A percentile compares a stretch with the other conserved stretches of the same genome.
Evolutionary conservation across 2,888 invertebrate genomes (phyloP).

Genomic region (Stenotaenia linearis): DNA sequence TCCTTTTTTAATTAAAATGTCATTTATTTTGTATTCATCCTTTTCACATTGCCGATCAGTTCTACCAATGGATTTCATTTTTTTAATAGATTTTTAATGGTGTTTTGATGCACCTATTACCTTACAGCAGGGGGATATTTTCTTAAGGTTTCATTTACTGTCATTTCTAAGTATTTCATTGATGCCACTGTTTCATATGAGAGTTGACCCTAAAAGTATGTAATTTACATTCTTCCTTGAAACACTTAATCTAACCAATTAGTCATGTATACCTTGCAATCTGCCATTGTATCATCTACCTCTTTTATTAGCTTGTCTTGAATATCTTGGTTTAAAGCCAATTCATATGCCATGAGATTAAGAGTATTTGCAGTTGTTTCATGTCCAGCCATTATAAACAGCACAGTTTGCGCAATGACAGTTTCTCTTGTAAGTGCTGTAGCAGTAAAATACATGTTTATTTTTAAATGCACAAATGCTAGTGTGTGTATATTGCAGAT

Average conservation of each 20-base stretch:
- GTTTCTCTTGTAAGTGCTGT: not conserved
- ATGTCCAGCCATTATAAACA: not conserved
- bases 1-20: constrained; percentile 27
- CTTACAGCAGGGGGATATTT: constrained; percentile 19
- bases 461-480: too few relatives aligned
- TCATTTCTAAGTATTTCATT: constrained; percentile 1
- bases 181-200: not conserved
- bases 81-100: not conserved
- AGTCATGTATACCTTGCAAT: not conserved
- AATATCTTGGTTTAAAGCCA: not conserved
- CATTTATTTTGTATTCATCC: constrained; percentile 21
- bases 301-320: not conserved
- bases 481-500: too few relatives aligned
- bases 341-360: not conserved
- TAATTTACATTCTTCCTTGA: too few relatives aligned
- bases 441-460: too few relatives aligned
- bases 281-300: not conserved
- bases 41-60: constrained; percentile 28
- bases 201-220: not conserved
- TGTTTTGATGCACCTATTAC: not conserved
- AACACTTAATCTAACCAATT: not conserved
- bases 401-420: not conserved
- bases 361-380: not conserved
- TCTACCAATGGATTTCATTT: not conserved
- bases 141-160: not conserved